Evolutionary conservation across 1,140 invertebrate genomes (phyloP), one percentile per base, ranked within the genome.

Genomic region (Oppia nitens): DNA sequence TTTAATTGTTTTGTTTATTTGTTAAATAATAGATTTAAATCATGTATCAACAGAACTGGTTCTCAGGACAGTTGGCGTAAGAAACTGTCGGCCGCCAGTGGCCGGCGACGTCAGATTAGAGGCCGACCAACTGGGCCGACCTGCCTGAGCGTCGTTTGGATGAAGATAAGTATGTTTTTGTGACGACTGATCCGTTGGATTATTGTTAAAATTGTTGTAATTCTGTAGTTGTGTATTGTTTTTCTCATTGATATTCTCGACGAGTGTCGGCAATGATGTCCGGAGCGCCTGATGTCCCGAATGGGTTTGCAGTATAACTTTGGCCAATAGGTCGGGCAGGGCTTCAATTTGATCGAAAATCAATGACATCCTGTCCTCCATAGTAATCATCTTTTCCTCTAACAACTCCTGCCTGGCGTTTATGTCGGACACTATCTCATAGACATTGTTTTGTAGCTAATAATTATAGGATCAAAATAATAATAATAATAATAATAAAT

Each of bases 401-500:
- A 95, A 76, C 14, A 81, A 79, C 69, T 91, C 85, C 70, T 94
- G 89, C 57, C 89, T 81, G 47, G 82, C 81, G 70, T 85, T 91
- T 84, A 96, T 91, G 67, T 96, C 92, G 21, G 87, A 88, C 49
- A 96, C 90, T 66, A 95, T 86, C 74, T 95, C 92, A 72, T 95
- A 94, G 53, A 96, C 90, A 17, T 87, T 90, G 68, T 89, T 92
- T 77, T 96, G 92, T 53, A 90, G 94, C 92, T 97, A n/a, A n/a
- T n/a, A n/a, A n/a, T n/a, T n/a, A n/a, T n/a, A 77, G 54, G 80
- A 82, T 55, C 11, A 23, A 25, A 47, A 32, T 32, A 11, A 55
- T 57, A 59, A 49, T 27, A 20, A 48, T 23, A 45, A 55, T 54
- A 32, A 56, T 47, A 49, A 55, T 32, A 23, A 51, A 58, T 12